These are phyloP conservation scores for Anastrepha obliqua DNA, from an alignment of 1,140 invertebrate species.

Conservation along the genomic window DNA sequence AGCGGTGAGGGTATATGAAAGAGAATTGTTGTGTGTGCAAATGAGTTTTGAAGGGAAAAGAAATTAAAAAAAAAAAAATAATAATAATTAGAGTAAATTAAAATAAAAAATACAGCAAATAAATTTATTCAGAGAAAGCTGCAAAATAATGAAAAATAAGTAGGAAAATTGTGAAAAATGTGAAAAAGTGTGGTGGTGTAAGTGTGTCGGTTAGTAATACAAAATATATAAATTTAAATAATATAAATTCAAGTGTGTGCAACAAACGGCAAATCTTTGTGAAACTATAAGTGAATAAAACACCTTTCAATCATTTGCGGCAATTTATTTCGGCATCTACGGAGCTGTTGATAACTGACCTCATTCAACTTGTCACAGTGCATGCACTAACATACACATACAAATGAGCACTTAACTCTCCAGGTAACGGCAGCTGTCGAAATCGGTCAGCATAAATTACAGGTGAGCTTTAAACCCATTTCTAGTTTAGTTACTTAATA, in stretches of 20 bases:
- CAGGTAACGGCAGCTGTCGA: not conserved
- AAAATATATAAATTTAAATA: not conserved
- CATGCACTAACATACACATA: not conserved
- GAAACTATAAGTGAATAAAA: not conserved
- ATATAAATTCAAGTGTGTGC: not conserved
- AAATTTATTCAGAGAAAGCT: not conserved
- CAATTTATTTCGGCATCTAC: constrained; percentile 3
- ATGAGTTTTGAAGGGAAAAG: not conserved
- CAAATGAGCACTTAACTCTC: not conserved
- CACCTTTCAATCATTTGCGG: not conserved
- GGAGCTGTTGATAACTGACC: constrained; percentile 38
- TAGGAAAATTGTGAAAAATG: not conserved
- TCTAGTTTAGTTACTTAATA: not conserved
- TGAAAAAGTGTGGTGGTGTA: not conserved
- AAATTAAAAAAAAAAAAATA: not conserved
- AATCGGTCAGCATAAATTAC: constrained; percentile 3
- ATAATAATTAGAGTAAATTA: not conserved
- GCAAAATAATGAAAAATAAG: not conserved
- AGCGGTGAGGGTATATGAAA: constrained; percentile 12
- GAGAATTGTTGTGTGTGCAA: not conserved
- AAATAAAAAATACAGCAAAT: constrained; percentile 7
- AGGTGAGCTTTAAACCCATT: constrained; percentile 20
- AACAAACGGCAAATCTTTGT: not conserved
- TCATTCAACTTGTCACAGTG: constrained; percentile 36
- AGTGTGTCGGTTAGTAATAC: not conserved